Conservation (phyloP, 2,113 vertebrate genomes). For the Lagenorhynchus albirostris region DNA sequence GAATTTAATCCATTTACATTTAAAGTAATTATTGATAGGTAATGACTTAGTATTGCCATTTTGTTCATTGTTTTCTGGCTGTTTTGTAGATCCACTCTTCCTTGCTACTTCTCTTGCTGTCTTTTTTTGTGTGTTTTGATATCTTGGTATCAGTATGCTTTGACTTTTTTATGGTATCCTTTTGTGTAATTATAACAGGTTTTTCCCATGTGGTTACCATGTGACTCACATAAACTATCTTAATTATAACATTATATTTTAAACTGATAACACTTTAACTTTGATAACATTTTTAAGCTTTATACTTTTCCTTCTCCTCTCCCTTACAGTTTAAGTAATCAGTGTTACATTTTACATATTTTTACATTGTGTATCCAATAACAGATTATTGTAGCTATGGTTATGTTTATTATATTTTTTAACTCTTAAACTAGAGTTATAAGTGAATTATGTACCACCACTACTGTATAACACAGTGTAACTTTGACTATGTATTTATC, state of each 20-base stretch:
- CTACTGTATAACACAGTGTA: background rate
- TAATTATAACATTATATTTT: background rate
- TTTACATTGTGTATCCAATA: background rate
- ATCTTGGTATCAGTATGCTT: background rate
- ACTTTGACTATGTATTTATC: too few species aligned
- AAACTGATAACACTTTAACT: background rate
- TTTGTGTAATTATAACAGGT: background rate
- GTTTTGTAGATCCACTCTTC: background rate
- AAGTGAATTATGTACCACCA: background rate
- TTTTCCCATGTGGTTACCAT: background rate
- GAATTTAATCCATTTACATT: background rate
- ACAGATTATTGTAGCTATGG: background rate
- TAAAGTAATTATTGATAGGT: background rate
- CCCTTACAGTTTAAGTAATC: background rate
- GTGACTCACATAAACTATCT: background rate
- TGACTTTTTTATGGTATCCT: background rate
- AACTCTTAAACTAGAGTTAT: background rate
- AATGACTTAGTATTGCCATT: background rate
- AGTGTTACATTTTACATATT: background rate
- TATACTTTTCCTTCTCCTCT: background rate
- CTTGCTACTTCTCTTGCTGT: background rate
- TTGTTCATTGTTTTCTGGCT: background rate
- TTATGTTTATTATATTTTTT: background rate
- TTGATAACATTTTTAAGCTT: background rate
- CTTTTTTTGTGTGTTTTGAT: background rate